Conservation (phyloP, 2,888 invertebrate genomes). For the Masnerella sp. region DNA sequence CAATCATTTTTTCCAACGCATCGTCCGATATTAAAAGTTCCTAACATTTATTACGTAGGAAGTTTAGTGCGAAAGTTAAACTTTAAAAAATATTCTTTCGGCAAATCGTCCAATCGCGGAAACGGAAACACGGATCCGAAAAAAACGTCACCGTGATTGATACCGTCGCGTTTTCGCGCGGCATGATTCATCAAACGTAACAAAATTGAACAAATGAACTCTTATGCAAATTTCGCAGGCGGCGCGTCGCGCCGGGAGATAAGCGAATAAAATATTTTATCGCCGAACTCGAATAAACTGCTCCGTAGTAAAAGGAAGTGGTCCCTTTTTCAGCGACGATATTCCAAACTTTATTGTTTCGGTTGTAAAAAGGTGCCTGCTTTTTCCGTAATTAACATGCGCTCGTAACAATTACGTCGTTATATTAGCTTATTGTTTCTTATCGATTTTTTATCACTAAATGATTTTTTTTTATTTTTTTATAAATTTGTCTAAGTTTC, state of each 20-base stretch:
- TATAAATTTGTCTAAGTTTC: no score
- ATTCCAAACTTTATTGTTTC: no score
- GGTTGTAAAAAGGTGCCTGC: no score
- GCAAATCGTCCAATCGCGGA: constrained; percentile 16
- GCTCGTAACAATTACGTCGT: no score
- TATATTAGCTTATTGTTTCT: no score
- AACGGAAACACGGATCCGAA: constrained; percentile 5
- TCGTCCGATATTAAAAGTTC: constrained; percentile 6
- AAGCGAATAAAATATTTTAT: constrained; percentile 24
- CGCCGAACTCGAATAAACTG: constrained; percentile 12
- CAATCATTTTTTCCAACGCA: no score
- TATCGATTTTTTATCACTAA: no score
- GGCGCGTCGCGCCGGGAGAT: constrained; percentile 19
- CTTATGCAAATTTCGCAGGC: constrained; percentile 35
- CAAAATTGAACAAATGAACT: constrained; percentile 42
- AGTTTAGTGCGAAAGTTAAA: constrained; percentile 12
- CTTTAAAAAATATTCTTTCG: constrained; percentile 24
- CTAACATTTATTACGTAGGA: constrained; percentile 6
- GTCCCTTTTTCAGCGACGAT: neutral
- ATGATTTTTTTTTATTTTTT: no score
- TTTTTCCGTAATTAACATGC: no score
- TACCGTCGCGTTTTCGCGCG: constrained; percentile 21
- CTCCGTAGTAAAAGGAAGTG: constrained; percentile 19
- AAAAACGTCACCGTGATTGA: constrained; percentile 28
- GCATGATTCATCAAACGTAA: constrained; percentile 32